Conservation (phyloP, 2,113 vertebrate genomes). For the Fulmarus glacialis region DNA sequence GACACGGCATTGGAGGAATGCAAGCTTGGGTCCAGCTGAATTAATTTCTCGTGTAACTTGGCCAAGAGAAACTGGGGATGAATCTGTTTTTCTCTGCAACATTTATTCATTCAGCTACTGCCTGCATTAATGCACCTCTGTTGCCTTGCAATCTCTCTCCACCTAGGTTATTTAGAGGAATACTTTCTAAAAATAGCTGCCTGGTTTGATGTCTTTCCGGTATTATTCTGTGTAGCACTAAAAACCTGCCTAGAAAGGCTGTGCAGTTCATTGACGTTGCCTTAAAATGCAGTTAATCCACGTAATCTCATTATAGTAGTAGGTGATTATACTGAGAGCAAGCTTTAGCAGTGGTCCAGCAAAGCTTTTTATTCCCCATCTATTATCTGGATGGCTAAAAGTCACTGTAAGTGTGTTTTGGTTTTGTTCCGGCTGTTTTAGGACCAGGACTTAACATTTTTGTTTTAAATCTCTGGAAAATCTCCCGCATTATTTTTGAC, state of each 20-base stretch:
- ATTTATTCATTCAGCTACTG: rapidly evolving
- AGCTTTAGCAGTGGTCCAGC: not conserved
- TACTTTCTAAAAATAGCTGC: not conserved
- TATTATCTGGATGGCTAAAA: not conserved
- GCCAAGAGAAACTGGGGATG: not conserved
- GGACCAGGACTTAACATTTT: not conserved
- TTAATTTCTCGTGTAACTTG: rapidly evolving
- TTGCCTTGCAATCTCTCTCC: not conserved
- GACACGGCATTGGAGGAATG: not conserved
- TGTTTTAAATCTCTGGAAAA: not conserved
- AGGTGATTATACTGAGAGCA: conserved; percentile 17
- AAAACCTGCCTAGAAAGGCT: not conserved
- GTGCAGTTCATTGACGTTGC: not conserved
- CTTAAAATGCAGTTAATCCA: conserved; percentile 40
- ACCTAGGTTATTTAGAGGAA: not conserved
- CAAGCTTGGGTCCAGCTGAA: not conserved
- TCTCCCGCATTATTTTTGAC: rapidly evolving
- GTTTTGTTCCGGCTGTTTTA: not conserved
- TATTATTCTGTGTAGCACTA: not conserved
- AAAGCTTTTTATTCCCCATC: not conserved
- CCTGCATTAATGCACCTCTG: not conserved
- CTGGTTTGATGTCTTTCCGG: not conserved
- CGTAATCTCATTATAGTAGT: conserved; percentile 30
- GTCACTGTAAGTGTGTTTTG: not conserved
- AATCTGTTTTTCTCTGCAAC: not conserved